Conservation (phyloP, 2,888 invertebrate genomes). For the Petrophora chlorosata region DNA sequence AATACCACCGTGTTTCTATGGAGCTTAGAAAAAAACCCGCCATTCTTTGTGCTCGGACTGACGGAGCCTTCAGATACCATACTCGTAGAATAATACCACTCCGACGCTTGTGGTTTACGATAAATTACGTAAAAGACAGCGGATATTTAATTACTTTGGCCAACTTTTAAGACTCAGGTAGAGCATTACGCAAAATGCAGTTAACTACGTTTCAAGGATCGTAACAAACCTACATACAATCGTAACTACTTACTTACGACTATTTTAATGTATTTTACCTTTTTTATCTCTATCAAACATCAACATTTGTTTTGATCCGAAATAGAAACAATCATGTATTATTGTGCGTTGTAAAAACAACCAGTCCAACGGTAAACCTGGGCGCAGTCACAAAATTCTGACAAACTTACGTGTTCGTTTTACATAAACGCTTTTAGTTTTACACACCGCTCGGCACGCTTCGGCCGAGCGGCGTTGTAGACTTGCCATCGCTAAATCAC, state of each 20-base stretch:
- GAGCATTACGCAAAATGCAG: conserved; percentile 18
- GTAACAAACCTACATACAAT: conserved; percentile 9
- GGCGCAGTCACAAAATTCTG: conserved; percentile 38
- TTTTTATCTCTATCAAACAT: conserved; percentile 38
- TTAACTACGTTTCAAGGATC: conserved; percentile 7
- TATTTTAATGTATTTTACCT: conserved; percentile 25
- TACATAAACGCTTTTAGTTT: conserved; percentile 53
- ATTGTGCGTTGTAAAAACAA: conserved; percentile 56
- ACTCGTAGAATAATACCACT: conserved; percentile 10
- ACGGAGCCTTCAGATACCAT: conserved; percentile 5
- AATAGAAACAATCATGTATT: conserved; percentile 52
- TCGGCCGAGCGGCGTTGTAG: conserved; percentile 58
- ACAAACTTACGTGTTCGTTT: conserved; percentile 39
- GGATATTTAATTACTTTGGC: conserved; percentile 1
- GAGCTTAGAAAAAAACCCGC: conserved; percentile 51
- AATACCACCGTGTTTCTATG: conserved; percentile 48
- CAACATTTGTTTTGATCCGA: conserved; percentile 42
- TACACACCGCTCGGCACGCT: conserved; percentile 31
- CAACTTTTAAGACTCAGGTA: conserved; percentile 14
- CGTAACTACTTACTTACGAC: no score
- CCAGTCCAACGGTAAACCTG: conserved; percentile 52
- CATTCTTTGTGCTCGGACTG: conserved; percentile 43
- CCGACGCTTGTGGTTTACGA: conserved; percentile 13
- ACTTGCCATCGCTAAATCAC: conserved; percentile 57
- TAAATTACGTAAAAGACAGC: conserved; percentile 16